phyloP scores from a whole-genome alignment of 2,797 vertebrate genomes.

The Pseudochaenichthys georgianus region DNA sequence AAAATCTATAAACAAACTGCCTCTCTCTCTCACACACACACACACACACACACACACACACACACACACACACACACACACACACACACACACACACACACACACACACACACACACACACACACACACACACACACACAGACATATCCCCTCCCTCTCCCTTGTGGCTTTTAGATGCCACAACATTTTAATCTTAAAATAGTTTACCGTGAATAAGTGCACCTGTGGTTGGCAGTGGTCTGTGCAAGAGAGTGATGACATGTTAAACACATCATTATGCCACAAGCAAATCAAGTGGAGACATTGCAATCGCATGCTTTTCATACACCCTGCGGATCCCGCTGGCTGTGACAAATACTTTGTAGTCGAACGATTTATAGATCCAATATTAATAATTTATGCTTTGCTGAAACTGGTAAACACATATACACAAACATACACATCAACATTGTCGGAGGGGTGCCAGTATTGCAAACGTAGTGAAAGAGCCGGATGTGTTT shows the following conservation, averaged over 20 bases:
- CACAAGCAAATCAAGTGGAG: conserved; percentile 35
- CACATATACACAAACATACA: background rate
- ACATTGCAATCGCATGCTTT: conserved; percentile 65
- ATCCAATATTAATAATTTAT: conserved; percentile 23
- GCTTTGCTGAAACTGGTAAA: conserved; percentile 11
- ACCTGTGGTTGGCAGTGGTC: conserved; percentile 17
- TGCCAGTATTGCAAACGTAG: background rate
- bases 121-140: conserved; percentile 9
- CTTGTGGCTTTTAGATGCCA: conserved; percentile 5
- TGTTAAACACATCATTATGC: conserved; percentile 48
- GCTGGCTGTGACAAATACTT: conserved; percentile 26
- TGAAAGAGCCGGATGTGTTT: background rate
- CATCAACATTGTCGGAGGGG: background rate
- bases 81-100: no score
- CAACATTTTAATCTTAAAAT: conserved; percentile 12
- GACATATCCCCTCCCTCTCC: background rate
- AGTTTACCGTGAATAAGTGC: conserved; percentile 29
- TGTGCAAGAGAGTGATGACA: conserved; percentile 26
- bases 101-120: background rate
- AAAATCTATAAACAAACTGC: conserved; percentile 11
- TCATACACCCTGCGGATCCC: conserved; percentile 20
- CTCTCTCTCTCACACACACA: conserved; percentile 1
- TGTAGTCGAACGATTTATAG: conserved; percentile 11
- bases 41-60: no score
- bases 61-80: no score